A percentile compares a stretch with the other conserved stretches of the same genome.
These are phyloP conservation scores for Iselma pallidipennis DNA, from an alignment of 2,888 invertebrate genomes.

Conservation along the genomic window DNA sequence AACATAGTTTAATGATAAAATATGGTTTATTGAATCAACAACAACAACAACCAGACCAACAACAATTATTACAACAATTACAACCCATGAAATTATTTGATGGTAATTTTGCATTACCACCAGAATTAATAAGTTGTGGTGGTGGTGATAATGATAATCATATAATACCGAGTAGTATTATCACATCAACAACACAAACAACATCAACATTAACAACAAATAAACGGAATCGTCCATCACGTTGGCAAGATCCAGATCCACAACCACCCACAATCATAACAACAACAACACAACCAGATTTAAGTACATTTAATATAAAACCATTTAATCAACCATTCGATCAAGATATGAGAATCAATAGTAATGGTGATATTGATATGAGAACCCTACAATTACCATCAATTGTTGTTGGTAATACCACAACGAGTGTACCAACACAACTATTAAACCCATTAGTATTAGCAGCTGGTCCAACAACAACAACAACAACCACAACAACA, in stretches of 20 bases:
- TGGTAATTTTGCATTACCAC: too few species aligned
- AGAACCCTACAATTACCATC: slow-evolving; percentile 44
- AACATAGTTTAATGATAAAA: slow-evolving; percentile 57
- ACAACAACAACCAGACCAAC: slow-evolving; percentile 25
- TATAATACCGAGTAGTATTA: not conserved
- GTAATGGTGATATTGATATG: slow-evolving; percentile 57
- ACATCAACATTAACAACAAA: slow-evolving; percentile 22
- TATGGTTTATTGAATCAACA: slow-evolving; percentile 47
- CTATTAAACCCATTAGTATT: too few species aligned
- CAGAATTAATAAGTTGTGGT: slow-evolving; percentile 40
- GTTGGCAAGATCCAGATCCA: slow-evolving; percentile 53
- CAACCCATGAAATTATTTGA: slow-evolving; percentile 47
- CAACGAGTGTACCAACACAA: not conserved
- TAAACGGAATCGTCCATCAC: slow-evolving; percentile 46
- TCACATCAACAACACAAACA: slow-evolving; percentile 16
- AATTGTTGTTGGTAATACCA: not conserved
- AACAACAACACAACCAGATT: slow-evolving; percentile 25
- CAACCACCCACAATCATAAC: slow-evolving; percentile 29
- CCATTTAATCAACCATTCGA: slow-evolving; percentile 48
- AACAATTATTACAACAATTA: not conserved
- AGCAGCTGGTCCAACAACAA: not conserved
- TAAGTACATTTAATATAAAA: slow-evolving; percentile 36
- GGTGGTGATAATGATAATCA: not conserved
- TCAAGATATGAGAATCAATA: slow-evolving; percentile 54
- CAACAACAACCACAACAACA: not conserved